Percentiles rank a stretch among this genome's conserved stretches.
Evolutionary conservation across 2,113 vertebrate genomes (phyloP).

Genomic region (Hoplias malabaricus): DNA sequence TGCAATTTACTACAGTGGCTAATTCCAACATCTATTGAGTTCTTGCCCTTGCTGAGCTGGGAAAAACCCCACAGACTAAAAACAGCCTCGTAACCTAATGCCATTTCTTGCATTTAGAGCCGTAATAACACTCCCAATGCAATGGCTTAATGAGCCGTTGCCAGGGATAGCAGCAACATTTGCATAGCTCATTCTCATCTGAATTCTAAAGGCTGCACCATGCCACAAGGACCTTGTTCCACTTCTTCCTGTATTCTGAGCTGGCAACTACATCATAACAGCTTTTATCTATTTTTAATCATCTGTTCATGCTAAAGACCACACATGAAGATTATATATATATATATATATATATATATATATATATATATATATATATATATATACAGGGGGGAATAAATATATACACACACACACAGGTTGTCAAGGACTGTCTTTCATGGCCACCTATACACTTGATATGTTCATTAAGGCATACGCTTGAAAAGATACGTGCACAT

Average conservation of each 20-base stretch:
- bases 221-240: neutral
- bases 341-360: neutral
- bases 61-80: neutral
- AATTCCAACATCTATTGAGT: neutral
- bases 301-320: slow-evolving; percentile 2
- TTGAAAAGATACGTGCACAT: neutral
- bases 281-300: slow-evolving; percentile 31
- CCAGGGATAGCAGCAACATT: neutral
- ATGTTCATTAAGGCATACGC: neutral
- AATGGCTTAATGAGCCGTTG: slow-evolving; percentile 20
- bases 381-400: neutral
- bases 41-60: neutral
- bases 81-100: neutral
- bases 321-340: neutral
- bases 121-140: neutral
- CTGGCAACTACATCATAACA: slow-evolving; percentile 8
- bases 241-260: slow-evolving; percentile 7
- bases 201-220: slow-evolving; percentile 18
- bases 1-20: neutral
- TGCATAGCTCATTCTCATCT: neutral
- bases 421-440: neutral
- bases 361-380: neutral
- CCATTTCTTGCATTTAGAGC: neutral
- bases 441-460: neutral
- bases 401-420: neutral